Conservation (phyloP, 2,797 vertebrate genomes). For the Poecilia picta region DNA sequence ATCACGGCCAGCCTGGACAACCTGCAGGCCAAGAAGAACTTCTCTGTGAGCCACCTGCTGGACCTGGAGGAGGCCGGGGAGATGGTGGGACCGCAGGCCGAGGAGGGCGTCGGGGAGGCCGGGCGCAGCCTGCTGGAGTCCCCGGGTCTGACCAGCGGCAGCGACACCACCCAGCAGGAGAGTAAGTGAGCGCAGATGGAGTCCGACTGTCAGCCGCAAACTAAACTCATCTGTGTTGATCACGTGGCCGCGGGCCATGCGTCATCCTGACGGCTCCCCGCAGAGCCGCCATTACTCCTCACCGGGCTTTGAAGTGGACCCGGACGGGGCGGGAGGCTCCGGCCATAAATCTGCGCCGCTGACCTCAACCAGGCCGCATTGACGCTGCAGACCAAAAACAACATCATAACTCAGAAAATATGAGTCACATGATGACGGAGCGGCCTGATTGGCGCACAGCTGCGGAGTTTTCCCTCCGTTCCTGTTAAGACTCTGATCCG, state of each 20-base stretch:
- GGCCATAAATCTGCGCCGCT: constrained; percentile 37
- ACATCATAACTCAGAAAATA: constrained; percentile 2
- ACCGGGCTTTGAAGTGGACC: constrained; percentile 71
- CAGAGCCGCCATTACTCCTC: constrained; percentile 63
- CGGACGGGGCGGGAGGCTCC: constrained; percentile 34
- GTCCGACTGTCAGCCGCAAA: neutral
- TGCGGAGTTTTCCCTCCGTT: neutral
- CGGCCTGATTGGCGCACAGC: neutral
- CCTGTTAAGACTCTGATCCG: neutral
- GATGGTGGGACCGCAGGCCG: constrained; percentile 91
- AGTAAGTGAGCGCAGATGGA: constrained; percentile 84
- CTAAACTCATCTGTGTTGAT: constrained; percentile 42
- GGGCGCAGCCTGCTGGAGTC: constrained; percentile 94
- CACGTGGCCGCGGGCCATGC: constrained; percentile 45
- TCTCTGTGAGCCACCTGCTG: constrained; percentile 98
- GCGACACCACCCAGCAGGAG: constrained; percentile 96
- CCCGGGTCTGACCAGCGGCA: constrained; percentile 94
- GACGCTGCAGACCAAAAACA: neutral
- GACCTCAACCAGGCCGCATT: constrained; percentile 20
- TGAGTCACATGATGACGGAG: neutral
- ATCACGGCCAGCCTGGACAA: constrained; percentile 89
- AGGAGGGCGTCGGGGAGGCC: constrained; percentile 90
- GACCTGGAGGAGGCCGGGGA: constrained; percentile 97
- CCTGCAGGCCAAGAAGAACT: constrained; percentile 98
- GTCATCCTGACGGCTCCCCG: constrained; percentile 60